Percentiles rank a stretch among this genome's conserved stretches.
These are phyloP conservation scores for Carollia perspicillata DNA, from an alignment of 2,113 vertebrate genomes.

Conservation along the genomic window DNA sequence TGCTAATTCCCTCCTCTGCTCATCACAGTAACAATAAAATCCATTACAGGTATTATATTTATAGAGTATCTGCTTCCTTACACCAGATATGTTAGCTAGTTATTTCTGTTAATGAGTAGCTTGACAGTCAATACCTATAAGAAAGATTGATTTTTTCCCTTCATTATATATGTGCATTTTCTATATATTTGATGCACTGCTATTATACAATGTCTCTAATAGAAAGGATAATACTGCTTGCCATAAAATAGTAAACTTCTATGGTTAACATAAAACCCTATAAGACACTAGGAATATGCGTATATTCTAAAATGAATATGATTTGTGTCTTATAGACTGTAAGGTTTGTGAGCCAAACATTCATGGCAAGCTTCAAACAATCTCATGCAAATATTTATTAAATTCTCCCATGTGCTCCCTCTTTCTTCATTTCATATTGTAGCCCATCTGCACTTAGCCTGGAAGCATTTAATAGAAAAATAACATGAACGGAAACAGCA, in stretches of 20 bases:
- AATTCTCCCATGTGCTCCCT: neutral
- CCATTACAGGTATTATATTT: neutral
- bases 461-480: constrained; percentile 39
- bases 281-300: neutral
- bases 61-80: neutral
- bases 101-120: constrained; percentile 46
- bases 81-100: neutral
- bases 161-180: constrained; percentile 14
- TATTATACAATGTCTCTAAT: neutral
- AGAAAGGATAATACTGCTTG: neutral
- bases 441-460: constrained; percentile 14
- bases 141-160: neutral
- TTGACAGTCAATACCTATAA: constrained; percentile 26
- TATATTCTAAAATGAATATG: constrained; percentile 27
- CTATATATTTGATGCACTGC: neutral
- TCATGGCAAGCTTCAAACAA: neutral
- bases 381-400: constrained; percentile 25
- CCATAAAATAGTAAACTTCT: constrained; percentile 44
- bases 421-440: constrained; percentile 14
- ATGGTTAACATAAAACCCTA: constrained; percentile 7
- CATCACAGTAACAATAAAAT: constrained; percentile 24
- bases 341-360: constrained; percentile 33
- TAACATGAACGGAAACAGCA: constrained; percentile 5
- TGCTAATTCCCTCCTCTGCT: neutral
- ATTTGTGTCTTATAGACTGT: constrained; percentile 18